Evolutionary conservation across 2,797 vertebrate genomes (phyloP).

Genomic region (Pangasius macronema): DNA sequence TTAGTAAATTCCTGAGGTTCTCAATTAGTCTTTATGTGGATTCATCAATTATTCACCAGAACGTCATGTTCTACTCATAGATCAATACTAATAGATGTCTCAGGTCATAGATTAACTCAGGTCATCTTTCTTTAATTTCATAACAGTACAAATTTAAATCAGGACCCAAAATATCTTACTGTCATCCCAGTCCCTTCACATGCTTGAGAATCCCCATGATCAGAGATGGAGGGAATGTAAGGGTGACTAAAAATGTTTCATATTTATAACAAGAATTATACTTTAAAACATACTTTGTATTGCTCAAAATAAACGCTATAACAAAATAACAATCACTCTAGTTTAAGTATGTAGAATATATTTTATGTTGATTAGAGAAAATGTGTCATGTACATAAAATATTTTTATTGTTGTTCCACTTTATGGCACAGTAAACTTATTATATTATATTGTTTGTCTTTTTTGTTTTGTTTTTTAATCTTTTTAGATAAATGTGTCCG

Average conservation of each 20-base stretch:
- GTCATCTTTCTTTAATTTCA: background rate
- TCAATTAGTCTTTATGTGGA: background rate
- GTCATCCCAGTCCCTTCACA: background rate
- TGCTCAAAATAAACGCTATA: background rate
- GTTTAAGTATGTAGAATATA: background rate
- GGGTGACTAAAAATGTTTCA: background rate
- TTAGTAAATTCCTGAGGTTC: background rate
- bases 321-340: background rate
- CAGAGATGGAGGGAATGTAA: background rate
- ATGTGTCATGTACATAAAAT: background rate
- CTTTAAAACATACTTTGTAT: background rate
- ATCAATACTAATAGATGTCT: background rate
- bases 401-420: background rate
- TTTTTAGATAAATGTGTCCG: constrained; percentile 77
- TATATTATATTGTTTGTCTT: background rate
- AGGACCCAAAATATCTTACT: background rate
- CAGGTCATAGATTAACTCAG: background rate
- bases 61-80: background rate
- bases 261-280: background rate
- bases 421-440: background rate
- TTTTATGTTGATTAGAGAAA: background rate
- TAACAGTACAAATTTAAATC: background rate
- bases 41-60: background rate
- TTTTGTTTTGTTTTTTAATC: constrained; percentile 3
- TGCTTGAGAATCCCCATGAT: background rate